Evolutionary conservation across 2,888 invertebrate species (phyloP).

Genomic region (Drosophila neotestacea): DNA sequence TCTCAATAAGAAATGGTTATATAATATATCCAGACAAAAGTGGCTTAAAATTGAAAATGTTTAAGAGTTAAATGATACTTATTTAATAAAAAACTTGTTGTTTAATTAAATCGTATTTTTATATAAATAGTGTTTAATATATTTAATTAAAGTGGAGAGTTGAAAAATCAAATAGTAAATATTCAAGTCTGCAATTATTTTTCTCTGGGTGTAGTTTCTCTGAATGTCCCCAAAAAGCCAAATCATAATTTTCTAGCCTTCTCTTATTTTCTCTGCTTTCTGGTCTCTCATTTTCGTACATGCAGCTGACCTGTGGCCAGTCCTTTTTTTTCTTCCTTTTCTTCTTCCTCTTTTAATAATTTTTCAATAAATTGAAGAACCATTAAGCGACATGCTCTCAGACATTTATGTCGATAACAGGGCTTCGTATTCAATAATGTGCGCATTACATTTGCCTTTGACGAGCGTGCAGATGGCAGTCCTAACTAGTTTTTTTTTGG

Average conservation of each 20-base stretch:
- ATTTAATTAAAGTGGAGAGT: too few relatives aligned
- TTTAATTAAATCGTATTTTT: too few relatives aligned
- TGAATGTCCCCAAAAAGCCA: not conserved
- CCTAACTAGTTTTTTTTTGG: constrained; percentile 41
- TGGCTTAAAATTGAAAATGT: too few relatives aligned
- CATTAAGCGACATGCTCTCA: constrained; percentile 49
- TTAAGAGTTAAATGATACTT: too few relatives aligned
- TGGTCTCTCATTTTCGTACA: not conserved
- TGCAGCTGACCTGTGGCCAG: constrained; percentile 41
- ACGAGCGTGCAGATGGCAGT: constrained; percentile 42
- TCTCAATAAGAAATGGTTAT: too few relatives aligned
- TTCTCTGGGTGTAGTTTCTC: constrained; percentile 6
- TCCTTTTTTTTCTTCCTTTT: constrained; percentile 28
- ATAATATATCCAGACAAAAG: too few relatives aligned
- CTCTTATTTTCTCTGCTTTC: not conserved
- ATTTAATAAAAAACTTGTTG: too few relatives aligned
- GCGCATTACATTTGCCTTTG: constrained; percentile 62
- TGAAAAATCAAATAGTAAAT: too few relatives aligned
- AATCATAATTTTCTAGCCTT: not conserved
- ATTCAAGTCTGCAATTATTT: too few relatives aligned
- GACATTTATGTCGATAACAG: constrained; percentile 56
- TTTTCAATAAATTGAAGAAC: constrained; percentile 71
- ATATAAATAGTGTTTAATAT: too few relatives aligned
- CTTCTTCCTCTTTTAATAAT: constrained; percentile 52
- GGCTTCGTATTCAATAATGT: constrained; percentile 74